phyloP scores from a whole-genome alignment of 2,888 invertebrate species.

The Lasioglossum morio region DNA sequence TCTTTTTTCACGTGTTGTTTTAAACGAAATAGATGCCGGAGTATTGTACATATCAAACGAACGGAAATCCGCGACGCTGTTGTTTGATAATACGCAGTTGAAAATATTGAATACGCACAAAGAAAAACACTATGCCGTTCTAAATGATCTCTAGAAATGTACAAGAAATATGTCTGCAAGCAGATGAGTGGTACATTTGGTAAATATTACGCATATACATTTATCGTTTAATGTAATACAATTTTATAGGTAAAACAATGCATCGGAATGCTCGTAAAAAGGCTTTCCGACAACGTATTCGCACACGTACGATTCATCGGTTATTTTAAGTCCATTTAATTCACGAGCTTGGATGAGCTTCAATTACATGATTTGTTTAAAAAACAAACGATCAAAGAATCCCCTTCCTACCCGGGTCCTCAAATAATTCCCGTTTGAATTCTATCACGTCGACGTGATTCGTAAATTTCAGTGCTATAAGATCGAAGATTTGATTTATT shows the following conservation, averaged over 20 bases:
- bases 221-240: slow-evolving; percentile 50
- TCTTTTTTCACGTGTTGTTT: neutral
- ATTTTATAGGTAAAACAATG: slow-evolving; percentile 48
- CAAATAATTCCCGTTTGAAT: slow-evolving; percentile 22
- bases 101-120: slow-evolving; percentile 36
- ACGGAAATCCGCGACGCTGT: slow-evolving; percentile 26
- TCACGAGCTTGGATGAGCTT: slow-evolving; percentile 61
- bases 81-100: slow-evolving; percentile 25
- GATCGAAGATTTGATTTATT: slow-evolving; percentile 63
- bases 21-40: neutral
- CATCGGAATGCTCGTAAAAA: slow-evolving; percentile 49
- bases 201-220: slow-evolving; percentile 61
- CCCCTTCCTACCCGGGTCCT: neutral
- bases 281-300: slow-evolving; percentile 34
- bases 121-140: slow-evolving; percentile 33
- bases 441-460: slow-evolving; percentile 27
- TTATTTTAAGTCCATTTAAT: slow-evolving; percentile 46
- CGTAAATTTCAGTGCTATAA: slow-evolving; percentile 47
- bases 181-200: slow-evolving; percentile 53
- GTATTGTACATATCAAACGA: neutral
- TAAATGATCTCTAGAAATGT: slow-evolving; percentile 51
- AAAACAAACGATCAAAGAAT: slow-evolving; percentile 17
- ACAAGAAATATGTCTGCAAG: slow-evolving; percentile 55
- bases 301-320: slow-evolving; percentile 29
- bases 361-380: slow-evolving; percentile 50